phyloP scores from a whole-genome alignment of 2,113 vertebrate species.

The Sinocyclocheilus anophthalmus region DNA sequence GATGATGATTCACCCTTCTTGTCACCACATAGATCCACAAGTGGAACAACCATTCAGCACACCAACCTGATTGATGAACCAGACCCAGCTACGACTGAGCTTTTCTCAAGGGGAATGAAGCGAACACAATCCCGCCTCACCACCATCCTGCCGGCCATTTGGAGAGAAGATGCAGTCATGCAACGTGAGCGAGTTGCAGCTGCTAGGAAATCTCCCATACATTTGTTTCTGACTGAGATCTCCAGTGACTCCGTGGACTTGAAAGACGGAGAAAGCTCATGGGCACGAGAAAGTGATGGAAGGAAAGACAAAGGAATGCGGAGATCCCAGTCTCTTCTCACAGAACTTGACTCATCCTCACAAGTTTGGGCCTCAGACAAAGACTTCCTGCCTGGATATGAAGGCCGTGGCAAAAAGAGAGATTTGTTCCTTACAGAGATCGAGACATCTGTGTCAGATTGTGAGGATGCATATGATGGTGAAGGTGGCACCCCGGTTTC shows the following conservation, averaged over 20 bases:
- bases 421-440: slow-evolving; percentile 81
- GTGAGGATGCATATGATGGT: slow-evolving; percentile 61
- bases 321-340: slow-evolving; percentile 73
- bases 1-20: slow-evolving; percentile 76
- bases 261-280: slow-evolving; percentile 64
- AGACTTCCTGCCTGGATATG: slow-evolving; percentile 29
- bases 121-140: slow-evolving; percentile 80
- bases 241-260: slow-evolving; percentile 68
- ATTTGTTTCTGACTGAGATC: slow-evolving; percentile 80
- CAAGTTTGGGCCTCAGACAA: slow-evolving; percentile 64
- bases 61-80: slow-evolving; percentile 72
- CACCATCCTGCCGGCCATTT: slow-evolving; percentile 78
- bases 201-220: slow-evolving; percentile 77
- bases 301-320: slow-evolving; percentile 68
- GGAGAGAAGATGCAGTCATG: slow-evolving; percentile 77
- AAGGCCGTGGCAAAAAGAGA: slow-evolving; percentile 54
- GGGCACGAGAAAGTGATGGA: slow-evolving; percentile 55
- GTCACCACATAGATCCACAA: slow-evolving; percentile 69
- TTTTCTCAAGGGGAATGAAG: slow-evolving; percentile 78
- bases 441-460: slow-evolving; percentile 68
- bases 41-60: slow-evolving; percentile 65
- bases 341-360: slow-evolving; percentile 71
- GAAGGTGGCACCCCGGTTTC: slow-evolving; percentile 68
- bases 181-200: slow-evolving; percentile 68
- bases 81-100: slow-evolving; percentile 67